Evolutionary conservation across 1,140 invertebrate species (phyloP).

Genomic region (Procambarus clarkii): DNA sequence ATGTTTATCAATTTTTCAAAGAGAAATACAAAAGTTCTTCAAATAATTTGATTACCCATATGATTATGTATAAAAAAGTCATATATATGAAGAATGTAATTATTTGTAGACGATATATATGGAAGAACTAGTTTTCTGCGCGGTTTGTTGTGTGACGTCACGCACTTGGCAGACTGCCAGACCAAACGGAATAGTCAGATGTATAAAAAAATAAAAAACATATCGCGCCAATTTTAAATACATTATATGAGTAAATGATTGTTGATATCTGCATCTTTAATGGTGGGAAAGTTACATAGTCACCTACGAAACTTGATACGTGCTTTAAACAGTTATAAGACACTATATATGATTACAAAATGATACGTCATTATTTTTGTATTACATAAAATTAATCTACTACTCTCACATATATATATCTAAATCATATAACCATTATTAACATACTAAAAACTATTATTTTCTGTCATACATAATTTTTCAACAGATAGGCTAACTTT

Average conservation of each 20-base stretch:
- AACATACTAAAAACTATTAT: too few relatives aligned
- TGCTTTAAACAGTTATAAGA: too few relatives aligned
- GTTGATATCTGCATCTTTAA: neutral
- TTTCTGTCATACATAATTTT: too few relatives aligned
- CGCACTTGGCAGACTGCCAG: conserved; percentile 10
- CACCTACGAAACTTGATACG: too few relatives aligned
- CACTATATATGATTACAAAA: too few relatives aligned
- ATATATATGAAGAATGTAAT: neutral
- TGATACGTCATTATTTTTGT: too few relatives aligned
- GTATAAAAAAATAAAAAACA: neutral
- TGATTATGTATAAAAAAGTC: neutral
- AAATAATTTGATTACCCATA: neutral
- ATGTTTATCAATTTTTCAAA: neutral
- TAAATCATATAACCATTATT: too few relatives aligned
- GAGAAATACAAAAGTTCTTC: neutral
- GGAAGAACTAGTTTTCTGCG: neutral
- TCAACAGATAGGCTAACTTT: too few relatives aligned
- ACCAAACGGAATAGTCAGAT: neutral
- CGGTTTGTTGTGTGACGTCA: conserved; percentile 19
- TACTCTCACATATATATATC: too few relatives aligned
- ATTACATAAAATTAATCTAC: too few relatives aligned
- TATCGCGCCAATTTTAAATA: neutral
- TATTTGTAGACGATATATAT: neutral
- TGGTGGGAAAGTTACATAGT: too few relatives aligned
- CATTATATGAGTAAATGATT: neutral